Evolutionary conservation across 2,113 vertebrate genomes (phyloP).

Genomic region (Sceloporus undulatus): DNA sequence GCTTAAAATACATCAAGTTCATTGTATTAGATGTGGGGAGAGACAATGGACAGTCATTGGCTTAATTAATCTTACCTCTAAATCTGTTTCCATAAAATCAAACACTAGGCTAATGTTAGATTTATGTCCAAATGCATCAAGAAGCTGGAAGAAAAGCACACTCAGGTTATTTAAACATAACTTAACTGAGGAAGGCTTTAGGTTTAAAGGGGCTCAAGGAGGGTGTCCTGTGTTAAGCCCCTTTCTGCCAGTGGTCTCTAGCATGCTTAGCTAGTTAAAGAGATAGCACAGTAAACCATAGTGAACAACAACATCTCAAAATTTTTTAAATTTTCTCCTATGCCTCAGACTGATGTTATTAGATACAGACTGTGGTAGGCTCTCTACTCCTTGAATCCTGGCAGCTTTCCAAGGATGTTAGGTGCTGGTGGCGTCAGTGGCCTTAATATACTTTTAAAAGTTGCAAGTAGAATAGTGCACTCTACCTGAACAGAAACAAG

Average conservation of each 20-base stretch:
- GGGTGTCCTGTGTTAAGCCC: background rate
- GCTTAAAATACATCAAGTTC: background rate
- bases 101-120: constrained; percentile 99
- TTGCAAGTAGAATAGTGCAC: background rate
- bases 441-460: background rate
- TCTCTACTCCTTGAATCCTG: background rate
- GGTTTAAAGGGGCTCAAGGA: background rate
- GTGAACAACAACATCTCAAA: background rate
- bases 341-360: background rate
- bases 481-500: no score
- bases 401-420: background rate
- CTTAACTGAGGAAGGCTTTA: background rate
- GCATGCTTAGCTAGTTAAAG: background rate
- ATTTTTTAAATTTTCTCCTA: background rate
- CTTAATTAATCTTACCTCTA: constrained; percentile 87
- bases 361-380: background rate
- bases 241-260: background rate
- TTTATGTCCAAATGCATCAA: constrained; percentile 98
- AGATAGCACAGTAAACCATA: background rate
- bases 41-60: background rate
- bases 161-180: constrained; percentile 24
- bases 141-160: constrained; percentile 81
- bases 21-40: background rate
- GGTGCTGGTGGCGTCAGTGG: no score
- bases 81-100: constrained; percentile 99